These are phyloP conservation scores for Piprites chloris DNA, from an alignment of 2,113 vertebrate species.

Conservation along the genomic window DNA sequence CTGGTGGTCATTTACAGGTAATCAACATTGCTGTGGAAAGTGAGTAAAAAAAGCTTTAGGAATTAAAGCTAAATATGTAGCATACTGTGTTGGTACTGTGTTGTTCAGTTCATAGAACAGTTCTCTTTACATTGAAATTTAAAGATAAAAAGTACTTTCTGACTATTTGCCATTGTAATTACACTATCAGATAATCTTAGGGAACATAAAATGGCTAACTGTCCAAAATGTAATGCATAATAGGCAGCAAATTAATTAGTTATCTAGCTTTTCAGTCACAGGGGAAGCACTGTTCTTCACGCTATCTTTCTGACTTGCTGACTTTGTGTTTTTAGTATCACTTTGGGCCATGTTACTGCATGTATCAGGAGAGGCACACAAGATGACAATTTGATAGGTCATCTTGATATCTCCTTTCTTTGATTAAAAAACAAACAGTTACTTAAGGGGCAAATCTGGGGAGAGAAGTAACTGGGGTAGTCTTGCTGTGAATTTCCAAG, in stretches of 20 bases:
- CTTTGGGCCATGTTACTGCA: background rate
- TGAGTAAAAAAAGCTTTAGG: background rate
- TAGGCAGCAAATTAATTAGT: slow-evolving; percentile 27
- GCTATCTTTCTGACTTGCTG: background rate
- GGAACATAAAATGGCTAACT: background rate
- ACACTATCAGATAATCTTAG: background rate
- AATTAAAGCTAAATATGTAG: background rate
- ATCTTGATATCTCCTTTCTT: background rate
- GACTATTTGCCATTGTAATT: background rate
- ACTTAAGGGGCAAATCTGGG: background rate
- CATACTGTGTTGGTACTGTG: background rate
- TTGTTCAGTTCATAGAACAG: background rate
- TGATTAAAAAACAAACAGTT: background rate
- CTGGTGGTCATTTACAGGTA: background rate
- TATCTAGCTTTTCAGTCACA: slow-evolving; percentile 1
- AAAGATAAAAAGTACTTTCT: slow-evolving; percentile 3
- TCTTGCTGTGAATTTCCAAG: background rate
- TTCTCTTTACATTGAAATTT: background rate
- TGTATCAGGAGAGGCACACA: background rate
- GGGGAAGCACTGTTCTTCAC: background rate
- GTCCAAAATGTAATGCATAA: slow-evolving; percentile 3
- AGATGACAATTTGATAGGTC: background rate
- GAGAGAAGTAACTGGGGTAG: background rate
- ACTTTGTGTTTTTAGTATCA: background rate
- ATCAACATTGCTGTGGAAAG: background rate